Evolutionary conservation across 2,113 vertebrate species (phyloP).

Genomic region (Garra rufa): DNA sequence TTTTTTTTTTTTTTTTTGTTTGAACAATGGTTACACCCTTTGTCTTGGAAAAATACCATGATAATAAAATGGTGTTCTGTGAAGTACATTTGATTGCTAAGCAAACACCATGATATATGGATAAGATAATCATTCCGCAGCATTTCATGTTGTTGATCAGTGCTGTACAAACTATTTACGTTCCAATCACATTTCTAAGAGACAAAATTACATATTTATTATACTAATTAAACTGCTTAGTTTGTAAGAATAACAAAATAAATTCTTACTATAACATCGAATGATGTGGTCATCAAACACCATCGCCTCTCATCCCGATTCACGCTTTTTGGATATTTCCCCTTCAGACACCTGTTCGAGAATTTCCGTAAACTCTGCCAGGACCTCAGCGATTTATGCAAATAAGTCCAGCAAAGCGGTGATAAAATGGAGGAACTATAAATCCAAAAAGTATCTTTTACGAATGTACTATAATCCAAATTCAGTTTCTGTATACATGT

Average conservation of each 20-base stretch:
- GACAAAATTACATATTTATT: background rate
- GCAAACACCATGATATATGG: background rate
- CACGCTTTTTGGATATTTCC: background rate
- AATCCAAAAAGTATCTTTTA: background rate
- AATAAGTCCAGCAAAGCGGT: background rate
- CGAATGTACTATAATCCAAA: background rate
- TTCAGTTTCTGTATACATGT: background rate
- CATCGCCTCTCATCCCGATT: background rate
- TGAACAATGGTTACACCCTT: background rate
- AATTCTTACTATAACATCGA: background rate
- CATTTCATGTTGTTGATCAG: background rate
- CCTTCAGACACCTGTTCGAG: background rate
- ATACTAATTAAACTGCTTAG: background rate
- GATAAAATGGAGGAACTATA: background rate
- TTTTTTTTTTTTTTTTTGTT: too few relatives aligned
- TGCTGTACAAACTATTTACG: background rate
- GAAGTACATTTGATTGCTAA: background rate
- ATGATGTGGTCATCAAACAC: background rate
- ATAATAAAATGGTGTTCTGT: background rate
- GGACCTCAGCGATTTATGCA: constrained; percentile 12
- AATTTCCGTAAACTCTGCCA: background rate
- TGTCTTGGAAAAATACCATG: background rate
- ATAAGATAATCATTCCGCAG: background rate
- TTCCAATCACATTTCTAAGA: background rate
- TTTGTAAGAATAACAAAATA: background rate